Conservation (phyloP, 2,888 invertebrate species). For the Orthosia cruda region DNA sequence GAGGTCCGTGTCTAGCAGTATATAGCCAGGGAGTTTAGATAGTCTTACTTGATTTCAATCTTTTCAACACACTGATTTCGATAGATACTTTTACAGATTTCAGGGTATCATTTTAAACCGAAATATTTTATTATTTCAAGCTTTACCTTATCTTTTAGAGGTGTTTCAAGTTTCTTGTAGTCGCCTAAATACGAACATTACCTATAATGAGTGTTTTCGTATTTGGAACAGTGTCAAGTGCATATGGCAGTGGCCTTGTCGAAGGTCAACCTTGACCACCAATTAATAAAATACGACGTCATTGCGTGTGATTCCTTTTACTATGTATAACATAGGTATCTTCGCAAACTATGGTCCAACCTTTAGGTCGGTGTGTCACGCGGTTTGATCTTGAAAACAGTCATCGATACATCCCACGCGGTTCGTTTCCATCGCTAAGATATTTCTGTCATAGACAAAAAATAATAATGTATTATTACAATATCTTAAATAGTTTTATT, state of each 20-base stretch:
- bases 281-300: conserved; percentile 12
- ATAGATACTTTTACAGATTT: neutral
- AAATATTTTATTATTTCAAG: too few species aligned
- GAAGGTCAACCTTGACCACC: neutral
- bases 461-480: conserved; percentile 48
- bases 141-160: neutral
- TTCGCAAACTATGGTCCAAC: conserved; percentile 23
- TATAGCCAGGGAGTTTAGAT: neutral
- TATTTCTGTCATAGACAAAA: conserved; percentile 62
- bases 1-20: neutral
- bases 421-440: conserved; percentile 50
- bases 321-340: conserved; percentile 1
- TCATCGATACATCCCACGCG: conserved; percentile 67
- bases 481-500: conserved; percentile 61
- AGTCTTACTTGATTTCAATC: neutral
- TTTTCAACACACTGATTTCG: neutral
- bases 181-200: neutral
- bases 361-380: conserved; percentile 56
- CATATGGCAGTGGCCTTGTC: neutral
- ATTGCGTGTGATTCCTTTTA: conserved; percentile 1
- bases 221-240: neutral
- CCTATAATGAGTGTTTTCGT: neutral
- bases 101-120: neutral
- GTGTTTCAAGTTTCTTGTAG: neutral
- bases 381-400: conserved; percentile 66